Evolutionary conservation across 1,140 invertebrate genomes (phyloP), one percentile per base, ranked within the genome.

Genomic region (Papilio glaucus): DNA sequence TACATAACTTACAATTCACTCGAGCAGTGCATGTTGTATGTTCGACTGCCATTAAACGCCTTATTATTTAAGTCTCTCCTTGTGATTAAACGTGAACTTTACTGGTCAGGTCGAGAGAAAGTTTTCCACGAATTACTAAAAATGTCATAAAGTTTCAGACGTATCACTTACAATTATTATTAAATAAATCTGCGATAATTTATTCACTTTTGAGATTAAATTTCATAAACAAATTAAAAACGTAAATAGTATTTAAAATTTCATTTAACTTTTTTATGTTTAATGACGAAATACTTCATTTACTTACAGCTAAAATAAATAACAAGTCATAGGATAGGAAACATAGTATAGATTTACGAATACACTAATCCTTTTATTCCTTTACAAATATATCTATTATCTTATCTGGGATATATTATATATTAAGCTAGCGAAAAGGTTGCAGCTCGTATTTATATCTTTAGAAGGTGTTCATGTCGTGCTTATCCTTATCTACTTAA

Each of bases 1-100:
- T 71, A 80, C 72, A 80, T 80, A 78, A 75, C 65, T 77, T 61
- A 21, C 67, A 72, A 71, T 24, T 57, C 49, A 57, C 49, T 57
- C 49, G 13, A 57, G 49, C 49, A 57, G 12, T 24, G 49, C 49
- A 13, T 24, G 49, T 24, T 21, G 21, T 57, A 57, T 13, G 49
- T 57, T 24, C 21, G 24, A 33, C 29, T 33, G 29, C 29, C 29
- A 9, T 57, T 26, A 24, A 26, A 57, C 10, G 49, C 24, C 21
- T 57, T 57, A 57, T 57, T 24, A 57, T 57, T 57, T 57, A 57
- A 57, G 49, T 57, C 1, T 53, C 45, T 18, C 10, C 45, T 9
- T 53, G 45, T 53, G 12, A 57, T 24, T 26, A 24, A 57, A 57
- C 21, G 18, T 57, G 49, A 57, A 57, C 49, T 57, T 26, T 57